Conservation (phyloP, 2,113 vertebrate genomes). For the Calypte anna region DNA sequence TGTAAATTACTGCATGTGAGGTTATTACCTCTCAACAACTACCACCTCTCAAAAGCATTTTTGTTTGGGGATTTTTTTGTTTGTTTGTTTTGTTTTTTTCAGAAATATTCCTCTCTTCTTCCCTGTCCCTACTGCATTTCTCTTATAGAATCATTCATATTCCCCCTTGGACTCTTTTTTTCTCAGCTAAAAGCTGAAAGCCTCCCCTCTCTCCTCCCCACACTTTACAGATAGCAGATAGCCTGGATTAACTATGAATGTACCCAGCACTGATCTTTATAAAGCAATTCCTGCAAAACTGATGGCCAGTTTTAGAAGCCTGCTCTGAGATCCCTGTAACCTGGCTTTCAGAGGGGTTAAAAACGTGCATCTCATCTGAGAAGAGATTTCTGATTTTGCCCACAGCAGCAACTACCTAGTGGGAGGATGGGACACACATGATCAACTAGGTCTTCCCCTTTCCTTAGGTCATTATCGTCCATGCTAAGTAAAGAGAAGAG, state of each 20-base stretch:
- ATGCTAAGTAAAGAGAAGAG: neutral
- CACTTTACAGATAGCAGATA: neutral
- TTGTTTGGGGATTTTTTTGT: neutral
- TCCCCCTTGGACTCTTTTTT: neutral
- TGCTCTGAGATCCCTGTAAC: neutral
- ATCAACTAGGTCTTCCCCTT: neutral
- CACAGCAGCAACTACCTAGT: neutral
- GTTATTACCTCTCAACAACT: neutral
- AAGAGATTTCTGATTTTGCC: neutral
- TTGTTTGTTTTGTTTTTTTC: neutral
- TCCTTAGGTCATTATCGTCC: neutral
- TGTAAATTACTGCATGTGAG: neutral
- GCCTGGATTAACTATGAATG: neutral
- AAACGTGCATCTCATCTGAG: neutral
- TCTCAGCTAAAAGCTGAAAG: neutral
- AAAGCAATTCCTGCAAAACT: neutral
- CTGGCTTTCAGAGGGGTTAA: neutral
- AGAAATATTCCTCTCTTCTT: neutral
- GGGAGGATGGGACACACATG: fast-evolving
- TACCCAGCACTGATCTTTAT: neutral
- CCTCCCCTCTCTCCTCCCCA: neutral
- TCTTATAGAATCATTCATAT: neutral
- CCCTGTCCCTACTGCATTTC: neutral
- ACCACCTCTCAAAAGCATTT: neutral
- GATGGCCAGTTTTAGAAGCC: neutral